phyloP scores from a whole-genome alignment of 2,888 invertebrate species.

The Campoplex capitator region DNA sequence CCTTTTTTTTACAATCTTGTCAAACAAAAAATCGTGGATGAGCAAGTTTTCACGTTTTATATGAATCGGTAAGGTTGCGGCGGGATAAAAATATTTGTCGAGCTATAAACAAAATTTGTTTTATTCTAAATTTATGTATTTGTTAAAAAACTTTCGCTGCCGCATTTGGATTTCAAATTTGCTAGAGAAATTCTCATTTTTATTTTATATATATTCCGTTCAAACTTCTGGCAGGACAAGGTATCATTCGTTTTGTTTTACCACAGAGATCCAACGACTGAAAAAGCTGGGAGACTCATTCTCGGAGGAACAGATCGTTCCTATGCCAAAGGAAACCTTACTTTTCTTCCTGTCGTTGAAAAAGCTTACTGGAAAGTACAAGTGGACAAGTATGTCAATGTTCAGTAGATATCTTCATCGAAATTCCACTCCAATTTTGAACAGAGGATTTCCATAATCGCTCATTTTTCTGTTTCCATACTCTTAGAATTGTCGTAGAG shows the following conservation, averaged over 20 bases:
- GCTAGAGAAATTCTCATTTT: not conserved
- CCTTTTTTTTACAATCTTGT: constrained; percentile 89
- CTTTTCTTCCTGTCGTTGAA: constrained; percentile 87
- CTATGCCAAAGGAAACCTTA: constrained; percentile 88
- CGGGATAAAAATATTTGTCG: not conserved
- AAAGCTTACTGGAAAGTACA: constrained; percentile 89
- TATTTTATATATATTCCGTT: not conserved
- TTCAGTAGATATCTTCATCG: too few species aligned
- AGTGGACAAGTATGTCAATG: constrained; percentile 86
- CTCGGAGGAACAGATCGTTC: constrained; percentile 88
- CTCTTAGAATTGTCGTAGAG: constrained; percentile 71
- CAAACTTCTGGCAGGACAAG: not conserved
- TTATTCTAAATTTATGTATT: not conserved
- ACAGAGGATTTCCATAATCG: not conserved
- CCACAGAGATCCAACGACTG: constrained; percentile 86
- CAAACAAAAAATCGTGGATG: constrained; percentile 85
- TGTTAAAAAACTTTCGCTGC: not conserved
- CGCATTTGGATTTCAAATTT: not conserved
- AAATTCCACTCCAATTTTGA: too few species aligned
- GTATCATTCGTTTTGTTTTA: not conserved
- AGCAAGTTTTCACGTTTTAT: constrained; percentile 89
- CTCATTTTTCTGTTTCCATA: not conserved
- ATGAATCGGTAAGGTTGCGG: constrained; percentile 86
- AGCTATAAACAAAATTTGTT: not conserved
- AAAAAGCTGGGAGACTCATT: constrained; percentile 86